Base-by-base conservation (phyloP, 2,888 invertebrate genomes). In the Autographa gamma region DNA sequence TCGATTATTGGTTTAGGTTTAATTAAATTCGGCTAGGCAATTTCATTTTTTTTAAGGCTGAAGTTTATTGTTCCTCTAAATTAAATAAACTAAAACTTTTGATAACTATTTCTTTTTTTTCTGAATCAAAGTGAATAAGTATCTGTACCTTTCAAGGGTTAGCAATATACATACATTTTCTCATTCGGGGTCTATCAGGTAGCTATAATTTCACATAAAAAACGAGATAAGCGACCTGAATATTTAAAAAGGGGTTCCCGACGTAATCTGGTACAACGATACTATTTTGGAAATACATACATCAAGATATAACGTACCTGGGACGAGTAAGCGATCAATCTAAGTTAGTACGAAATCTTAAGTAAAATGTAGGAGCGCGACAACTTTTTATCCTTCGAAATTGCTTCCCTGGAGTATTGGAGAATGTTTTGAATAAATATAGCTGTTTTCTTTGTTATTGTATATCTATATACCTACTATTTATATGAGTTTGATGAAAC, bases 371-470 rank as follows among this genome's bases (percentile, higher is more conserved):
- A 80, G 80, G 34, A 48, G 59, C 52, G 18, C 32, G 52, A 56
- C 38, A 68, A 73, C 59, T 76, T 81, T 69, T 48, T 63, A 66
- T 63, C 58, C 31, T 60, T 48, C 34, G 19, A 71, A 72, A 81
- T 70, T 75, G 66, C 66, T 72, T 73, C 18, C 63, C 25, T 16
- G 58, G 43, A 73, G 52, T 14, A 56, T 59, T 71, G 62, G 68
- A 80, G 63, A 63, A 66, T 76, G 77, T 43, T 63, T 34, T 16
- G 74, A 79, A 72, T 79, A 71, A 71, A 79, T 52, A 72, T 41
- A 16, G 18, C 31, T 25, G 16, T 68, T 54, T 8, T 13, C n/a
- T 43, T 71, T 63, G 32, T 63, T 73, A 38, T 38, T 38, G 38
- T 43, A 18, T 52, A 66, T 56, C 61, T 41, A 60, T 54, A 63